phyloP scores from a whole-genome alignment of 2,888 invertebrate genomes.

The Hanleya hanleyi region DNA sequence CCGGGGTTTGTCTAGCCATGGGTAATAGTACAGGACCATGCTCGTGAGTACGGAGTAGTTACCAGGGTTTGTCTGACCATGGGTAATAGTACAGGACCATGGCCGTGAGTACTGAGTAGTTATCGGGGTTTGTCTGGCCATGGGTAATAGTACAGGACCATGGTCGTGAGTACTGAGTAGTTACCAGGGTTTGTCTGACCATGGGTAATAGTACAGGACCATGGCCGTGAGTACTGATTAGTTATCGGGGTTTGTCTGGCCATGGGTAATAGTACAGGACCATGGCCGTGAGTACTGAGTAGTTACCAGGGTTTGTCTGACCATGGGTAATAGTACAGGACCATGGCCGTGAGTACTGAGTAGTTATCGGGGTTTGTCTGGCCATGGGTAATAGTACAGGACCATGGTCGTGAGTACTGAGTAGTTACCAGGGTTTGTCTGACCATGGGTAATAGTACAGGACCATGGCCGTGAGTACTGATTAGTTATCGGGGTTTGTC shows the following conservation, averaged over 20 bases:
- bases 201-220: too few species aligned
- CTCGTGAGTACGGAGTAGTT: slow-evolving; percentile 88
- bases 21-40: slow-evolving; percentile 83
- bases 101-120: slow-evolving; percentile 82
- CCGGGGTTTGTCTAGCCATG: slow-evolving; percentile 67
- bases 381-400: slow-evolving; percentile 79
- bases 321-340: slow-evolving; percentile 80
- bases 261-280: slow-evolving; percentile 82
- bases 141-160: slow-evolving; percentile 75
- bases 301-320: slow-evolving; percentile 51
- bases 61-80: slow-evolving; percentile 89
- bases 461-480: too few species aligned
- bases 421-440: too few species aligned
- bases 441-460: too few species aligned
- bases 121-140: too few species aligned
- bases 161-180: too few species aligned
- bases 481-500: slow-evolving; percentile 44
- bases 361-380: slow-evolving; percentile 48
- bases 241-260: slow-evolving; percentile 55
- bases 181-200: too few species aligned
- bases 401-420: slow-evolving; percentile 87
- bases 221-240: too few species aligned
- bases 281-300: slow-evolving; percentile 85
- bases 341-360: slow-evolving; percentile 86
- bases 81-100: too few species aligned